Evolutionary conservation across 2,888 invertebrate genomes (phyloP).

Genomic region (Tuberolachnus salignus): DNA sequence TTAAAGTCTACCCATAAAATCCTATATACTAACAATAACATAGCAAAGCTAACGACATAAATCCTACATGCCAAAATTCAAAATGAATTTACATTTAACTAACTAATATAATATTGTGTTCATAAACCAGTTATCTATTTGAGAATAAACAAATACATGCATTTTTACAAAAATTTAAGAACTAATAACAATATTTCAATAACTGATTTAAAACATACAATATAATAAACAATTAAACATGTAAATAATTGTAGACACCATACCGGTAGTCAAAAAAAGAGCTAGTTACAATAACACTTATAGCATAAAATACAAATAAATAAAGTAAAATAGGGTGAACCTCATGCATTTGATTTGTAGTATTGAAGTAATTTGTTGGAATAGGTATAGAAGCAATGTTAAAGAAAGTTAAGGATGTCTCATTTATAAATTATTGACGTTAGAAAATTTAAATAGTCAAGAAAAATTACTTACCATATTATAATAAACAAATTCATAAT

Average conservation of each 20-base stretch:
- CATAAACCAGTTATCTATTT: background rate
- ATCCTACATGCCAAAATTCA: background rate
- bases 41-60: conserved; percentile 42
- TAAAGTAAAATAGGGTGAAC: too few species aligned
- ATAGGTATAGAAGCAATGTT: background rate
- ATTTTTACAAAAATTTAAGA: background rate
- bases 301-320: too few species aligned
- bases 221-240: background rate
- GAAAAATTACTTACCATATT: too few species aligned
- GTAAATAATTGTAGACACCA: background rate
- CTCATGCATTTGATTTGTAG: too few species aligned
- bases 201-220: too few species aligned
- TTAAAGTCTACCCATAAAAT: background rate
- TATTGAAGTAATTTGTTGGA: too few species aligned
- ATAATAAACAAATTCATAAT: too few species aligned
- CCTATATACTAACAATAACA: conserved; percentile 14
- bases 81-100: conserved; percentile 28
- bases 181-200: background rate
- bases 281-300: background rate
- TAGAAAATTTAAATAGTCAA: too few species aligned
- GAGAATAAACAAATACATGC: background rate
- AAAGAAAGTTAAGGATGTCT: background rate
- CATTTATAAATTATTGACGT: background rate
- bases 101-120: background rate
- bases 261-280: background rate